Conservation (phyloP, 2,888 invertebrate genomes). For the Apodemia duryi region DNA sequence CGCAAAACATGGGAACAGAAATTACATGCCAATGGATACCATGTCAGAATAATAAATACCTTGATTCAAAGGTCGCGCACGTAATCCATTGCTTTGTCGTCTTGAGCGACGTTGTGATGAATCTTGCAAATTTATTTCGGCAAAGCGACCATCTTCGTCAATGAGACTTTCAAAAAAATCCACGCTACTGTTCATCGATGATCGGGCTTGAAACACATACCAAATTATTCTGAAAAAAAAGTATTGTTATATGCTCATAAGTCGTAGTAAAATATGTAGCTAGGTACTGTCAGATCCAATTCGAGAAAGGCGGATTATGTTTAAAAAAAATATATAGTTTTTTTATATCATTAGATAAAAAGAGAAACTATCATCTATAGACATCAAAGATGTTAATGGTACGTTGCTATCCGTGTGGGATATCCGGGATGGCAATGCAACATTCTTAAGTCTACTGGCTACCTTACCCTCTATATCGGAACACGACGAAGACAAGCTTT, state of each 20-base stretch:
- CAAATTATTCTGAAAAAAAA: constrained; percentile 57
- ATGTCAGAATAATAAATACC: constrained; percentile 39
- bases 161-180: constrained; percentile 84
- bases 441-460: too few relatives aligned
- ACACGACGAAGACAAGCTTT: too few relatives aligned
- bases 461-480: too few relatives aligned
- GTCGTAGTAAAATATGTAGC: not conserved
- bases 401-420: too few relatives aligned
- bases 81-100: constrained; percentile 27
- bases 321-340: too few relatives aligned
- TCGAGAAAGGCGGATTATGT: too few relatives aligned
- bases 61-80: constrained; percentile 46
- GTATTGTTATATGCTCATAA: not conserved
- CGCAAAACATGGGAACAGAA: not conserved
- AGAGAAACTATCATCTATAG: too few relatives aligned
- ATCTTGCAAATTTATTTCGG: constrained; percentile 65
- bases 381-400: too few relatives aligned
- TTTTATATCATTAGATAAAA: too few relatives aligned
- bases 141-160: constrained; percentile 73
- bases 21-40: not conserved
- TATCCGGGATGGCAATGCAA: too few relatives aligned
- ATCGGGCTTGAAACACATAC: constrained; percentile 69
- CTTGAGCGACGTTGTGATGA: constrained; percentile 47
- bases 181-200: constrained; percentile 74
- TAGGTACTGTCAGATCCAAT: too few relatives aligned